Evolutionary conservation across 1,140 invertebrate species (phyloP).

Genomic region (Cherax quadricarinatus): DNA sequence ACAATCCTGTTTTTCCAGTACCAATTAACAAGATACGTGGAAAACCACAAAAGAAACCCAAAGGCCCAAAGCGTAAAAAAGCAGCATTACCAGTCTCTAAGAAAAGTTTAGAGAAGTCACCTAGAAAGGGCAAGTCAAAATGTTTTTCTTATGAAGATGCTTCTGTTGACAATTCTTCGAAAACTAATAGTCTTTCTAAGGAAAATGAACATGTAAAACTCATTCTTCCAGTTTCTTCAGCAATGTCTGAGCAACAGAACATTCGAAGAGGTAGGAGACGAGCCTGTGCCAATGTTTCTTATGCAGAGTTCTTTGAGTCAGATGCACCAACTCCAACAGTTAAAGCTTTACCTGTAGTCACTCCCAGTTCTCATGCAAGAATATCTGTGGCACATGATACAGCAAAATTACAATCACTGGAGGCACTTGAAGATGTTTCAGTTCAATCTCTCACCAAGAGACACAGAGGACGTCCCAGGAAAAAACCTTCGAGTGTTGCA

Average conservation of each 20-base stretch:
- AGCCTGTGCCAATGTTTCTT: constrained; percentile 38
- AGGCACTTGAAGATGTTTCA: neutral
- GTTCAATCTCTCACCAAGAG: neutral
- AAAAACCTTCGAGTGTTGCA: neutral
- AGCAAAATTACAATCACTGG: neutral
- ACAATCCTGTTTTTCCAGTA: neutral
- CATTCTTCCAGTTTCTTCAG: neutral
- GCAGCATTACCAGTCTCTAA: neutral
- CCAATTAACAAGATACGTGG: neutral
- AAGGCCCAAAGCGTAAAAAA: neutral
- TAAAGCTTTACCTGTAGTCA: neutral
- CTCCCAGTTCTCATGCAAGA: neutral
- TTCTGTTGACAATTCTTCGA: neutral
- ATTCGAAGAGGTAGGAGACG: neutral
- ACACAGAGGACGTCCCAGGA: constrained; percentile 22
- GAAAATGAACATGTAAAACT: neutral
- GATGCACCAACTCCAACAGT: constrained; percentile 12
- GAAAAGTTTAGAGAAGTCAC: neutral
- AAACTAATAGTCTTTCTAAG: neutral
- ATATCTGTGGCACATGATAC: neutral
- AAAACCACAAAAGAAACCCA: neutral
- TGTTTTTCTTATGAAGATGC: neutral
- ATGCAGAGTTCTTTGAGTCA: constrained; percentile 42
- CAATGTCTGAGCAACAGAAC: neutral
- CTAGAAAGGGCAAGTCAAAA: neutral